Conservation (phyloP, 2,888 invertebrate species). For the Drosophila buzzatii region DNA sequence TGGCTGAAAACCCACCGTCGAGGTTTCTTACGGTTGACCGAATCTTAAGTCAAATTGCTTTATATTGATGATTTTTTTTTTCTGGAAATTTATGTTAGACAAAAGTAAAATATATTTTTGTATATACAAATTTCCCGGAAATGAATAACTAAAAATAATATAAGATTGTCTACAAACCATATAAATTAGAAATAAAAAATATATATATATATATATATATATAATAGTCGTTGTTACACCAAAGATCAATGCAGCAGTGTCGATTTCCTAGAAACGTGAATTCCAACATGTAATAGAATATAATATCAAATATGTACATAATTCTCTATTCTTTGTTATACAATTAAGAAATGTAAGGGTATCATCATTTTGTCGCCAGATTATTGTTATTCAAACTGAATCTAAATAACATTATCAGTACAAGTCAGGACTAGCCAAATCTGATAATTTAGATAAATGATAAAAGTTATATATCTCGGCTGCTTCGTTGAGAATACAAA, state of each 20-base stretch:
- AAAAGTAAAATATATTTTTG: neutral
- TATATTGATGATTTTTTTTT: neutral
- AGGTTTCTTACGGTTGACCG: too few species aligned
- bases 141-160: neutral
- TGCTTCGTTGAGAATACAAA: neutral
- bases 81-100: neutral
- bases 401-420: conserved; percentile 3
- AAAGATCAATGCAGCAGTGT: conserved; percentile 5
- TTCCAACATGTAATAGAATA: neutral
- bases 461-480: neutral
- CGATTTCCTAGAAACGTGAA: neutral
- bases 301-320: neutral
- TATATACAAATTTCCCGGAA: neutral
- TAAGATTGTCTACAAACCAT: neutral
- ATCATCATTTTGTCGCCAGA: neutral
- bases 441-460: neutral
- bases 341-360: neutral
- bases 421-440: neutral
- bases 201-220: too few species aligned
- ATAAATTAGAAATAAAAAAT: neutral
- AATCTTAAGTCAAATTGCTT: conserved; percentile 3
- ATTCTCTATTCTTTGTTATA: neutral
- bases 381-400: neutral
- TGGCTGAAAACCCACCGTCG: too few species aligned
- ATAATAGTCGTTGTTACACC: conserved; percentile 5